Base-by-base conservation (phyloP, 2,888 invertebrate species). In the Dyspetes luteomarginatus region DNA sequence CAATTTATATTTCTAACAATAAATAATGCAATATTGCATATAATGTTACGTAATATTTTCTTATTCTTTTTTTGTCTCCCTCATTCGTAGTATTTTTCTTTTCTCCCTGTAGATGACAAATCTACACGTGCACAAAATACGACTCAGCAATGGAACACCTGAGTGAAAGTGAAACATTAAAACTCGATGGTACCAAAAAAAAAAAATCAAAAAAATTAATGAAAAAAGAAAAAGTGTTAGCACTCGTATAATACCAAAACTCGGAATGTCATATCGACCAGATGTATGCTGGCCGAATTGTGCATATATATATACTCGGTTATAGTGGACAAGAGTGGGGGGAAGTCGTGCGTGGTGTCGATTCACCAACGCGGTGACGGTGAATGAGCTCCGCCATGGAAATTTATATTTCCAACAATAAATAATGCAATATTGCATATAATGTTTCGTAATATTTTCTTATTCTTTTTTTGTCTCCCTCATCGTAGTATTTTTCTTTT, bases 231-330 rank as follows among this genome's bases (percentile, higher is more conserved):
- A n/a, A 17, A 17, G 24, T n/a, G 41, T 3, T 17, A n/a, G 7
- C n/a, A 2, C 7, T 30, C 9, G 12, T 24, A 48, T 62, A 24
- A 50, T 48, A 9, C 4, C 7, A 48, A 75, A 71, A 67, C 60
- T 5, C 3, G 65, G 68, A 81, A 73, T 73, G 77, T 77, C 68
- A 68, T 81, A 81, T 81, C 56, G 81, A 81, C 77, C 81, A 77
- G 79, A 58, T 80, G 36, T 72, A 12, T 36, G 36, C 2, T 48
- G 17, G 19, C 17, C 17, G 17, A 15, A 5, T 4, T 36, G 30
- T 30, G 36, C 12, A 36, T 36, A 15, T 3, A 9, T 62, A 24
- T 22, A 62, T 22, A 22, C 2, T 26, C 19, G 24, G n/a, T n/a
- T n/a, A n/a, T n/a, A n/a, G n/a, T n/a, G n/a, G n/a, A 7, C 5